Percentiles rank a stretch among this genome's conserved stretches.
phyloP scores from a whole-genome alignment of 1,140 invertebrate genomes.

The Zaprionus davidi region DNA sequence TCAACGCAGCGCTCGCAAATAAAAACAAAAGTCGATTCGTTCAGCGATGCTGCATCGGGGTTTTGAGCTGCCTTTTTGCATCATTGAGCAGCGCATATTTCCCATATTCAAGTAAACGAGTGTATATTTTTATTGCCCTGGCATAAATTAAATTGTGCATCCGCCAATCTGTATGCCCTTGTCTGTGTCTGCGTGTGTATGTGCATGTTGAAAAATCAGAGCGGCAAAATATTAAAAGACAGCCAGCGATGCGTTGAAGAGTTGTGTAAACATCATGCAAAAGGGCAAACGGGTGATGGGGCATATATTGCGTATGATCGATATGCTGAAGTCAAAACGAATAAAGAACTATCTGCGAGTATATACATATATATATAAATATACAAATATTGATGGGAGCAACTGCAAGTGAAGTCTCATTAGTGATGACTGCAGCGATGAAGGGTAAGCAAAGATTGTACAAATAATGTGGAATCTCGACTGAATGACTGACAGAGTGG shows the following conservation, averaged over 20 bases:
- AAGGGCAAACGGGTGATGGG: background rate
- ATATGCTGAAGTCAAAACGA: conserved; percentile 20
- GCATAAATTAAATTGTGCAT: conserved; percentile 63
- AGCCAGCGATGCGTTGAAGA: conserved; percentile 31
- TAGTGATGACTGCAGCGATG: background rate
- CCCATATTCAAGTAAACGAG: conserved; percentile 6
- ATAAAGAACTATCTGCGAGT: background rate
- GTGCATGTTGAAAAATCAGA: conserved; percentile 18
- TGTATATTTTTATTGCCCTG: conserved; percentile 28
- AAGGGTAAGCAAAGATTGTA: background rate
- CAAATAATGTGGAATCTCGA: background rate
- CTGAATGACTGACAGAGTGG: background rate
- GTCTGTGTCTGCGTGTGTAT: background rate
- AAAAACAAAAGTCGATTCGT: conserved; percentile 1
- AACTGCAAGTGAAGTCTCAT: conserved; percentile 29
- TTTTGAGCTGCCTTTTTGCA: conserved; percentile 9
- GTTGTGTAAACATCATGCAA: conserved; percentile 46
- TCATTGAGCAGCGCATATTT: conserved; percentile 28
- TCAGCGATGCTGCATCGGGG: background rate
- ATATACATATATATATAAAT: conserved; percentile 14
- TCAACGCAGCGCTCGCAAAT: background rate
- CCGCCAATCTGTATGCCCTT: conserved; percentile 15
- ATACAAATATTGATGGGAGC: conserved; percentile 16
- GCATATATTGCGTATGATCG: conserved; percentile 45
- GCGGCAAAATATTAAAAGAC: conserved; percentile 60